phyloP scores from a whole-genome alignment of 2,113 vertebrate genomes.

The Coturnix japonica region DNA sequence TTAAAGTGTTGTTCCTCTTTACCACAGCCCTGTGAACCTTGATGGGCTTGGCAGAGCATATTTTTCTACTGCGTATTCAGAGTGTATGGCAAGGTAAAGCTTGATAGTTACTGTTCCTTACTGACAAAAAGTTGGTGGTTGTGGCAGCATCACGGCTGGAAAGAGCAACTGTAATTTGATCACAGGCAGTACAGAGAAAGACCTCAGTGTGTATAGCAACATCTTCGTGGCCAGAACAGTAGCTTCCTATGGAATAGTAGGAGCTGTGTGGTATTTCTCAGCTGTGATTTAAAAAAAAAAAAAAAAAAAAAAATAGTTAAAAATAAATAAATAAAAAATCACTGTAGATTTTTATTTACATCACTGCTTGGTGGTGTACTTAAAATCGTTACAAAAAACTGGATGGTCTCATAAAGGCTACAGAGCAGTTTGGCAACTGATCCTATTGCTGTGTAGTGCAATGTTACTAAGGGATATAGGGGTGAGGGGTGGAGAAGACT shows the following conservation, averaged over 20 bases:
- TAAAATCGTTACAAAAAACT: background rate
- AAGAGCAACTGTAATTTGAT: background rate
- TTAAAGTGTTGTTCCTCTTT: background rate
- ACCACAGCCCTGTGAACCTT: accelerated
- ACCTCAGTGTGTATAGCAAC: background rate
- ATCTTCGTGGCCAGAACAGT: background rate
- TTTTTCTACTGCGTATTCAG: accelerated
- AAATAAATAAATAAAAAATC: background rate
- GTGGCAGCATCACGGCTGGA: background rate
- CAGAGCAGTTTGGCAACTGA: background rate
- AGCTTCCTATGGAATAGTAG: background rate
- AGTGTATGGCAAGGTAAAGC: background rate
- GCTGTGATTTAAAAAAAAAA: background rate
- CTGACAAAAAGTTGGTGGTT: background rate
- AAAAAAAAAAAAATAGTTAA: too few species aligned
- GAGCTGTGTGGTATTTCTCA: background rate
- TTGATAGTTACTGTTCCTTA: background rate
- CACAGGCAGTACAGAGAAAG: background rate
- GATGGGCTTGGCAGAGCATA: background rate
- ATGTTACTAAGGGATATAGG: background rate
- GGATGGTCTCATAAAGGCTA: background rate
- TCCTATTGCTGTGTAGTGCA: background rate
- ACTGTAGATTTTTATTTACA: background rate
- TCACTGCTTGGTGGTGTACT: background rate
- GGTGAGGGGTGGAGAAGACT: background rate